Base-by-base conservation (phyloP, 2,888 invertebrate genomes). In the Brenthis hecate region DNA sequence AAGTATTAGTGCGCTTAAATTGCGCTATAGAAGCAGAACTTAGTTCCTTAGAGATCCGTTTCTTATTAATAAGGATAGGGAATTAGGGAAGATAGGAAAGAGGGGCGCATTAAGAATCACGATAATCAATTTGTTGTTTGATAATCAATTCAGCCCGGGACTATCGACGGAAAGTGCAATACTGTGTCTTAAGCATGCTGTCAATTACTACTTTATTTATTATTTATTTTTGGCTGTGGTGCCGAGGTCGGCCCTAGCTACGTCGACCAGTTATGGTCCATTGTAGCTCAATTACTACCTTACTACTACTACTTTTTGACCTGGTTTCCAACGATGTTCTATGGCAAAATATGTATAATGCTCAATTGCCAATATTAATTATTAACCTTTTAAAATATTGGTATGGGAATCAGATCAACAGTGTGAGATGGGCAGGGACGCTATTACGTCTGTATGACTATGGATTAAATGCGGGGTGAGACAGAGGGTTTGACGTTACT, bases 341-440 rank as follows among this genome's bases (percentile, higher is more conserved):
- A 2, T 75, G 72, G 74, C 28, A 36, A 5, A 75, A 75, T n/a
- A 19, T 76, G 16, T 19, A 47, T 13, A 54, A 74, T 0, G 53
- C 48, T 6, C 53, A 28, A 13, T 1, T 74, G 13, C 60, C 76
- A 3, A 0, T 2, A 0, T 68, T 68, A 13, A 11, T 72, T 3
- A 56, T 66, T 16, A 4, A 11, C 8, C 13, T 72, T 1, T 65
- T 77, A 23, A 71, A 65, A 36, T 74, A 65, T 48, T 78, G 75
- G 76, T 76, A 76, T 36, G 13, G 36, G 5, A 53, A 72, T 13
- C 76, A 77, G 48, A 28, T n/a, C 1, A 77, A 77, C 54, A 3
- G 4, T 11, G 74, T 76, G 1, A 63, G 65, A 48, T 77, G 75
- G 75, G 73, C 67, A 0, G 68, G 57, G 3, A 56, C 43, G 11